Evolutionary conservation across 1,140 invertebrate genomes (phyloP), one percentile per base, ranked within the genome.

Genomic region (Armadillidium nasatum): DNA sequence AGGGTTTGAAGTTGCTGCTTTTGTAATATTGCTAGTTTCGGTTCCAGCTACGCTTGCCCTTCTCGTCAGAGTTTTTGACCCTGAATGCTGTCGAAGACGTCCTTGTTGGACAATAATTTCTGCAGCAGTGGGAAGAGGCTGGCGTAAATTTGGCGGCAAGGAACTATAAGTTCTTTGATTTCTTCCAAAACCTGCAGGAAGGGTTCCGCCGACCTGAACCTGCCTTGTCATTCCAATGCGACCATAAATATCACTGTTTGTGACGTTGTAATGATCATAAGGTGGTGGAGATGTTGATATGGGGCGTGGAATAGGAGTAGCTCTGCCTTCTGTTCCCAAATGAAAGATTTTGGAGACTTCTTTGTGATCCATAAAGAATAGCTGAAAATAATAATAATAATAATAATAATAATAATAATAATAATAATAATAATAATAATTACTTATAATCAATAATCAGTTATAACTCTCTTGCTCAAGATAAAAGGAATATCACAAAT

Each of bases 191-290:
- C 80, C 77, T 10, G 77, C 76, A n/a, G 80, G 80, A 44, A 81
- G 44, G 19, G 77, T 79, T 15, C 77, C 77, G 23, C 77, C 77
- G 19, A 79, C 80, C 60, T 79, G 77, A 19, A 81, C 80, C 44
- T 81, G 80, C 46, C 80, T 72, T 22, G 79, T 81, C 80, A 81
- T 81, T 33, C 80, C 80, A 71, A 81, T 81, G 46, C 79, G 78
- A 11, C 77, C 77, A 74, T 79, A 81, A 22, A 81, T 81, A 76
- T 81, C 77, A 69, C 77, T 81, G 67, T 81, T 77, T n/a, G 76
- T 81, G 60, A 77, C 66, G 50, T 74, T 76, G 44, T 76, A 74
- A 9, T 68, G 11, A 22, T 23, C 44, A 73, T 81, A 81, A 2
- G 75, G 76, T 43, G 80, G 80, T 7, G 80, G 80, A 10, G 77